Evolutionary conservation across 2,888 invertebrate genomes (phyloP), one percentile per base, ranked within the genome.

Genomic region (Pantelozetes paolii): DNA sequence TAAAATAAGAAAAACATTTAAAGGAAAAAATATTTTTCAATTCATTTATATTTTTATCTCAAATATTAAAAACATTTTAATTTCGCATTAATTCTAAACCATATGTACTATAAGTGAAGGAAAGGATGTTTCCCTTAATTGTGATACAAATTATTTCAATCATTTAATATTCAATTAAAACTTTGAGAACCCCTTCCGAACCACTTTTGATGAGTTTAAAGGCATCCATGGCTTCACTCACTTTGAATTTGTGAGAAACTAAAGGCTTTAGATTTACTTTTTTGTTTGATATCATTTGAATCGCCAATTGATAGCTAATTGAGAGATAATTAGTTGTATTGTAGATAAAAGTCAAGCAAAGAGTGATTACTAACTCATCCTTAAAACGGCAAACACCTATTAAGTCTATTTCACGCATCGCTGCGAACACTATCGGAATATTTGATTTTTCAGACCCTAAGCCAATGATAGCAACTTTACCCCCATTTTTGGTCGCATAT

Each of bases 161-260:
- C 2, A 45, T 45, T 50, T 23, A 50, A 20, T 50, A 50, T 20
- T 23, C 2, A 11, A 50, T 50, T 20, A 50, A 20, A 50, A 50
- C 50, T 50, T 50, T 50, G 11, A 50, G 50, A 23, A 23, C 15
- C 2, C 20, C 50, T 23, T 50, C 50, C 5, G 5, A 5, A 5
- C 50, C 20, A 23, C 23, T 50, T 5, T 11, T 45, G 45, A 82
- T 80, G 26, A 80, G 79, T 69, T 81, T 80, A 76, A 82, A 82
- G 18, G 82, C 82, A 50, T 82, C 78, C 9, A 81, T 73, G 5
- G 80, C 78, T 48, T 78, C 48, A 48, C 75, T 77, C 45, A 78
- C 62, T 20, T 20, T 28, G 62, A 75, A 78, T n/a, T 42, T 72
- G 67, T 78, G 77, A 6, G 78, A 78, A 13, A 78, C 71, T 23